Conservation (phyloP, 1,140 invertebrate species). For the Drosophila arawakana region DNA sequence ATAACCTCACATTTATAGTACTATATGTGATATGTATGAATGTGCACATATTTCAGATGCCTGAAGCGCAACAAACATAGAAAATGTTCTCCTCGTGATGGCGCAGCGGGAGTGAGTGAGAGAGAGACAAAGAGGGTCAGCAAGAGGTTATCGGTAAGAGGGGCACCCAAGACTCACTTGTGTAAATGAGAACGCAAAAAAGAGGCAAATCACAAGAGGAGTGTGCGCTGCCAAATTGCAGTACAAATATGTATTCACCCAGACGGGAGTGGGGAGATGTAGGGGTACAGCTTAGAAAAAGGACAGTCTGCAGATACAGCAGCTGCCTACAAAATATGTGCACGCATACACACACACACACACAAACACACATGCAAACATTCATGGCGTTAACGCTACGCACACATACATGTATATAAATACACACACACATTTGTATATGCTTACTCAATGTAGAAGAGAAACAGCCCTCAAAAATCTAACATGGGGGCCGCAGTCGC, state of each 20-base stretch:
- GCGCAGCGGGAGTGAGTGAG: constrained; percentile 56
- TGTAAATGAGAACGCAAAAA: constrained; percentile 79
- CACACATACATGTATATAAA: constrained; percentile 32
- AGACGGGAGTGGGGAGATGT: constrained; percentile 30
- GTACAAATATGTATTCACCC: constrained; percentile 77
- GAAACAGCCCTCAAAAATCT: constrained; percentile 40
- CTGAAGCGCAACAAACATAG: constrained; percentile 33
- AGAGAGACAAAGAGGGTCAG: not conserved
- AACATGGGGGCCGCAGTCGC: not conserved
- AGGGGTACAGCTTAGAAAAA: constrained; percentile 76
- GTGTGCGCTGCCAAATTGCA: constrained; percentile 79
- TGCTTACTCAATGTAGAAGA: not conserved
- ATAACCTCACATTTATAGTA: constrained; percentile 7
- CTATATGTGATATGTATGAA: constrained; percentile 2
- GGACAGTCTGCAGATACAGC: constrained; percentile 69
- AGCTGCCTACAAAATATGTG: constrained; percentile 37
- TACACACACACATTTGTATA: not conserved
- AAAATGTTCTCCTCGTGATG: constrained; percentile 59
- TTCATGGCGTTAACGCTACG: constrained; percentile 61
- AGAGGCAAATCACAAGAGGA: constrained; percentile 81
- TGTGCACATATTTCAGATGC: constrained; percentile 55
- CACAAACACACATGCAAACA: not conserved
- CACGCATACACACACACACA: not conserved
- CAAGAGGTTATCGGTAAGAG: constrained; percentile 5
- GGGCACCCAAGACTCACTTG: constrained; percentile 66